A percentile compares a stretch with the other conserved stretches of the same genome.
phyloP scores from a whole-genome alignment of 2,888 invertebrate genomes.

The Cosmia pyralina region DNA sequence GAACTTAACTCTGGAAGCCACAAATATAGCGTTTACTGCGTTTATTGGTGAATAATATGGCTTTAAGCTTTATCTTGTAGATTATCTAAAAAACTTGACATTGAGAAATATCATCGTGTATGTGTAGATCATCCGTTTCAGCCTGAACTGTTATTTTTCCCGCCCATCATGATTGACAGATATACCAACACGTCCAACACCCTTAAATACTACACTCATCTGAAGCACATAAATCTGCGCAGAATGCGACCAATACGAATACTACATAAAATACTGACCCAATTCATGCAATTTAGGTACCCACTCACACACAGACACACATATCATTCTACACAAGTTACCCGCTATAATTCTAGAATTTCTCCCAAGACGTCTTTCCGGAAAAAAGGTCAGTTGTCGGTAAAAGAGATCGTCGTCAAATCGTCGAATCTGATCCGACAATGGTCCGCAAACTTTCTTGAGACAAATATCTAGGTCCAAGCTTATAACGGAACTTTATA shows the following conservation, averaged over 20 bases:
- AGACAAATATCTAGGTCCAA: constrained; percentile 54
- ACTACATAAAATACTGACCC: constrained; percentile 43
- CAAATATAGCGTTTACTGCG: background rate
- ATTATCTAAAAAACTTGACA: background rate
- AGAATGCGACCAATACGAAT: constrained; percentile 16
- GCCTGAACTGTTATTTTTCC: background rate
- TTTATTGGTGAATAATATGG: background rate
- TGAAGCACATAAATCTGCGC: background rate
- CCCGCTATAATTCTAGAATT: constrained; percentile 38
- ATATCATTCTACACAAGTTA: constrained; percentile 20
- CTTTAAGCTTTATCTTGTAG: background rate
- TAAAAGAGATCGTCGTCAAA: constrained; percentile 57
- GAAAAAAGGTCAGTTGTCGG: constrained; percentile 56
- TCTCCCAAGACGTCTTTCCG: constrained; percentile 41
- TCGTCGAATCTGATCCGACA: constrained; percentile 52
- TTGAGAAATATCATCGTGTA: background rate
- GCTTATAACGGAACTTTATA: constrained; percentile 57
- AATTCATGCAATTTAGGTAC: constrained; percentile 31
- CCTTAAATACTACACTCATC: background rate
- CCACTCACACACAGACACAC: constrained; percentile 19
- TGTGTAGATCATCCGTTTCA: background rate
- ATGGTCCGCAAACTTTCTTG: constrained; percentile 46
- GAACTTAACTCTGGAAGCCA: background rate
- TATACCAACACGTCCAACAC: background rate
- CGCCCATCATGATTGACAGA: background rate